Base-by-base conservation (phyloP, 2,113 vertebrate genomes). In the Menura novaehollandiae region DNA sequence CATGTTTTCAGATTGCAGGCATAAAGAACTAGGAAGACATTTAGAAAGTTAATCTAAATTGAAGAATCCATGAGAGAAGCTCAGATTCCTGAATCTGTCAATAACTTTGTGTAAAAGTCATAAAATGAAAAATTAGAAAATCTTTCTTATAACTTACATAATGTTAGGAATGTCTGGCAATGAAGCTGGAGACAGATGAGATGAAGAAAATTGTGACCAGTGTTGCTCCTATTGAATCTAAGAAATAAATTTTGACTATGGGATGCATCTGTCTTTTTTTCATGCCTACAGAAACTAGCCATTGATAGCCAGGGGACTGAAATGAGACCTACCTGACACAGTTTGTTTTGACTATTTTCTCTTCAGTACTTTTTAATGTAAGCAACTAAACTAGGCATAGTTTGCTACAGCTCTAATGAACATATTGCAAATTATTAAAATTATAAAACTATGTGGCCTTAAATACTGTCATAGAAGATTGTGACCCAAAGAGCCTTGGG, bases 301-400 rank as follows among this genome's bases (percentile, higher is more conserved):
- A 85, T 1, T 96, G 63, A 88, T 93, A 74, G 51, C 28, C 71
- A 86, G 17, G 17, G 30, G n/a, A 92, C 59, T 80, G 20, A 76
- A 71, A 76, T 26, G 15, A 26, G 53, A 52, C 56, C 37, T 96
- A 85, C 44, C 97, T 93, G 32, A 93, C 43, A 89, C 73, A 93
- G 94, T 96, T 97, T 98, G 93, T 96, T 97, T 96, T 96, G 69
- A 94, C 81, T 96, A 81, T 95, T 98, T 97, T 95, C 93, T 95
- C 96, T 96, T 96, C 97, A 97, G 86, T 94, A 96, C 94, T 97
- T 98, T 97, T 97, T 96, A 98, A 97, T 97, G 95, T n/a, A 97
- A 97, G 91, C 37, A 96, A 97, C 80, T 97, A 97, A 97, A 98
- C 96, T 97, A 97, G 84, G 85, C 90, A 97, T 96, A 97, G 92